A percentile compares a stretch with the other conserved stretches of the same genome.
phyloP scores from a whole-genome alignment of 2,797 vertebrate species.

The Gymnoscopelus braueri region DNA sequence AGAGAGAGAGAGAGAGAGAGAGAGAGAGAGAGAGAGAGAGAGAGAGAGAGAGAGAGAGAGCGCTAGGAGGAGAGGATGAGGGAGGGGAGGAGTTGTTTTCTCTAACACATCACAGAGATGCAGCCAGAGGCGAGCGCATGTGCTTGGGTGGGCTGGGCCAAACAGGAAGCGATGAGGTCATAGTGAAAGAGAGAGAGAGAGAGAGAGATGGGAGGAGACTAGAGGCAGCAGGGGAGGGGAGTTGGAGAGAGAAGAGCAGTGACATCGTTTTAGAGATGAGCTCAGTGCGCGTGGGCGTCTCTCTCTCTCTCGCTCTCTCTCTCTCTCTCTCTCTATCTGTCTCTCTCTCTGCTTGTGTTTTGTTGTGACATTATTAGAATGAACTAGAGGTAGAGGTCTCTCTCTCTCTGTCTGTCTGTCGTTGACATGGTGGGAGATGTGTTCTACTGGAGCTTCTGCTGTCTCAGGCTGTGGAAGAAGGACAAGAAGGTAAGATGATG shows the following conservation, averaged over 20 bases:
- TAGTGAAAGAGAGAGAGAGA: slow-evolving; percentile 56
- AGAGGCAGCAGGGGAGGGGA: background rate
- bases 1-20: background rate
- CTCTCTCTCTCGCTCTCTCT: slow-evolving; percentile 32
- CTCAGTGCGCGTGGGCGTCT: slow-evolving; percentile 77
- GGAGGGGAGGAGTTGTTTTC: slow-evolving; percentile 33
- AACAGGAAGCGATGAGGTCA: slow-evolving; percentile 79
- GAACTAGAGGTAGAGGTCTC: slow-evolving; percentile 61
- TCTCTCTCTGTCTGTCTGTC: background rate
- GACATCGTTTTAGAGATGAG: slow-evolving; percentile 79
- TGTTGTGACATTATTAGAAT: slow-evolving; percentile 75
- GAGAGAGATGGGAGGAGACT: slow-evolving; percentile 10
- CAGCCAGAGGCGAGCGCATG: slow-evolving; percentile 44
- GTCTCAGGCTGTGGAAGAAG: slow-evolving; percentile 82
- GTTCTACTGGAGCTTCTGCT: slow-evolving; percentile 85
- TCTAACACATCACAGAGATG: slow-evolving; percentile 31
- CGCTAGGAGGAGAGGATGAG: background rate
- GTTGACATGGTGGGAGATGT: slow-evolving; percentile 83
- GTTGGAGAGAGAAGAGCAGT: slow-evolving; percentile 47
- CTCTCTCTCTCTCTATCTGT: slow-evolving; percentile 30
- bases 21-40: background rate
- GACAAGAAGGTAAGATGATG: slow-evolving; percentile 82
- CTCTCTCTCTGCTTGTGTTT: slow-evolving; percentile 60
- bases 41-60: slow-evolving; percentile 1
- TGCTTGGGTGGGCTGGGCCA: slow-evolving; percentile 61